phyloP scores from a whole-genome alignment of 2,888 invertebrate genomes.

The Phania funesta region DNA sequence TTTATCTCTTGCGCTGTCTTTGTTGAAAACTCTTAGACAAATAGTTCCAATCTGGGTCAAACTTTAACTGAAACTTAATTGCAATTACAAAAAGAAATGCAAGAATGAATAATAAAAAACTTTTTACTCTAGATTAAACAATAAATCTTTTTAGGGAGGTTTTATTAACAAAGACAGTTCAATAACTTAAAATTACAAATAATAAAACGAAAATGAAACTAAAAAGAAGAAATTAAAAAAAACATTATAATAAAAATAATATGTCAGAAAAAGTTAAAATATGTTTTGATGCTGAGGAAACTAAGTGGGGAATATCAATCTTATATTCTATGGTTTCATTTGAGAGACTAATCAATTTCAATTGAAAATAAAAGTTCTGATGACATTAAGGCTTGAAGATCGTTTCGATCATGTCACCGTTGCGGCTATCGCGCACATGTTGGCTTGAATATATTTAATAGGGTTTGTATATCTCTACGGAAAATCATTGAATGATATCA shows the following conservation, averaged over 20 bases:
- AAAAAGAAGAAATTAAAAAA: neutral
- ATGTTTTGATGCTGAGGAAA: no score
- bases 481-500: no score
- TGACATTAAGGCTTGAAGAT: no score
- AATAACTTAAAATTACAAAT: conserved; percentile 15
- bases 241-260: neutral
- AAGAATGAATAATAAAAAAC: neutral
- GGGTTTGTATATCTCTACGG: no score
- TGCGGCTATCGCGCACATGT: no score
- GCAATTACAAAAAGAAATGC: neutral
- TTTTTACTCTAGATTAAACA: neutral
- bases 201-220: neutral
- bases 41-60: conserved; percentile 19
- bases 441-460: no score
- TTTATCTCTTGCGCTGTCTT: neutral
- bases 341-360: no score
- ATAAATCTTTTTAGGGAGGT: conserved; percentile 16
- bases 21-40: neutral
- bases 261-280: no score
- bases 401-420: no score
- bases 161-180: conserved; percentile 13
- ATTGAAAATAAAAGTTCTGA: no score
- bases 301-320: no score
- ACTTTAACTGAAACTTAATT: neutral
- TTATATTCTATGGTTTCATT: no score